A percentile compares a stretch with the other conserved stretches of the same genome.
Conservation (phyloP, 1,140 invertebrate genomes). For the Daktulosphaira vitifoliae region DNA sequence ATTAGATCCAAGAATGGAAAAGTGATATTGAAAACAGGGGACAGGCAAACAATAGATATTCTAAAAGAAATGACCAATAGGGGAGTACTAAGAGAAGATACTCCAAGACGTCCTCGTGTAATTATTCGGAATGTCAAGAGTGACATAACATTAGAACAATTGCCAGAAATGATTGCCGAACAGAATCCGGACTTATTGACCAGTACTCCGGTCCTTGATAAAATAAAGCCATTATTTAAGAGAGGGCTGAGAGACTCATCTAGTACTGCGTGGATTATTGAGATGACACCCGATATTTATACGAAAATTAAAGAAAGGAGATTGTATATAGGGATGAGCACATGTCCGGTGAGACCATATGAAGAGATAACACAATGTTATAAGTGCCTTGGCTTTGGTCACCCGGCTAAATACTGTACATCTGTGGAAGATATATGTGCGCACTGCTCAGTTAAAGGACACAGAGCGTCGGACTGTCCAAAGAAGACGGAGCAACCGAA, state of each 20-base stretch:
- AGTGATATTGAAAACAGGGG: too few species aligned
- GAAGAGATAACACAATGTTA: conserved; percentile 27
- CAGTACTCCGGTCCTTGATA: too few species aligned
- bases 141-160: too few species aligned
- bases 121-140: too few species aligned
- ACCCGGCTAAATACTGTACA: neutral
- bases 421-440: neutral
- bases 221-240: neutral
- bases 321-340: neutral
- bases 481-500: neutral
- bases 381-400: conserved; percentile 35
- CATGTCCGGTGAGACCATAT: neutral
- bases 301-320: neutral
- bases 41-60: too few species aligned
- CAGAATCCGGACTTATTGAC: too few species aligned
- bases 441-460: neutral
- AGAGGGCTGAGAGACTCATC: neutral
- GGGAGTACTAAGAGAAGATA: too few species aligned
- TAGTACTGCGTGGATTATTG: neutral
- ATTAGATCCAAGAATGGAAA: too few species aligned
- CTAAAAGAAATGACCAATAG: too few species aligned
- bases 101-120: too few species aligned
- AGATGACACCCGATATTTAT: neutral
- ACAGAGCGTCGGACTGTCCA: neutral
- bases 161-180: too few species aligned